Evolutionary conservation across 2,888 invertebrate genomes (phyloP), one percentile per base, ranked within the genome.

Genomic region (Polietes domitor): DNA sequence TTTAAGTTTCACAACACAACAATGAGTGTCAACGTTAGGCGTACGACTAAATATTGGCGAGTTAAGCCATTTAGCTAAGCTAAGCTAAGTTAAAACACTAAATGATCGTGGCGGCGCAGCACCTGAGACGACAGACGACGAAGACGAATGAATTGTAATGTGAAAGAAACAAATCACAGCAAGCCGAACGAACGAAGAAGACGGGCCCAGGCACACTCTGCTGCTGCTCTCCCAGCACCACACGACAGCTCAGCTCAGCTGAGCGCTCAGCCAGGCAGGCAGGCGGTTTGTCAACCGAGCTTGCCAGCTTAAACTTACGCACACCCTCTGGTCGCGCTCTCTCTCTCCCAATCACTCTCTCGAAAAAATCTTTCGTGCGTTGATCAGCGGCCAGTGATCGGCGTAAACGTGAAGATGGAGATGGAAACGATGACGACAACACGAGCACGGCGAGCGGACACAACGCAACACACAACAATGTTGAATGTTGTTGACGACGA

Each of bases 11-110:
- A 81, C 78, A 77, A 76, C 76, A 81, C 81, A 84, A 84, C 84
- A 78, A 63, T 79, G 76, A 81, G 63, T 84, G 81, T 78, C 81
- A 84, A 84, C 84, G 84, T 81, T 81, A 81, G 81, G 78, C 76
- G 78, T 61, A 70, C 81, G 81, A 84, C 84, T 84, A 79, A 84
- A 73, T 65, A 72, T 73, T 68, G 53, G 76, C 72, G 76, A 73
- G 72, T 77, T 79, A 76, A 81, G 73, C 61, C 53, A 50, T 53
- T 78, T 76, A 79, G 78, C 78, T 81, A 70, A 84, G 84, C 84
- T 81, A 53, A 72, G 76, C 71, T 10, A 21, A n/a, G 73, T 78
- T 81, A 41, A 65, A 65, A 37, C 65, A 41, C 70, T 81, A 37
- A 84, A 81, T 73, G 76, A 73, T 76, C 83, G 55, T n/a, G n/a